Conservation (phyloP, 30 jellyfish, hydroid and myxozoan genomes). For the Aurelia coerulea region DNA sequence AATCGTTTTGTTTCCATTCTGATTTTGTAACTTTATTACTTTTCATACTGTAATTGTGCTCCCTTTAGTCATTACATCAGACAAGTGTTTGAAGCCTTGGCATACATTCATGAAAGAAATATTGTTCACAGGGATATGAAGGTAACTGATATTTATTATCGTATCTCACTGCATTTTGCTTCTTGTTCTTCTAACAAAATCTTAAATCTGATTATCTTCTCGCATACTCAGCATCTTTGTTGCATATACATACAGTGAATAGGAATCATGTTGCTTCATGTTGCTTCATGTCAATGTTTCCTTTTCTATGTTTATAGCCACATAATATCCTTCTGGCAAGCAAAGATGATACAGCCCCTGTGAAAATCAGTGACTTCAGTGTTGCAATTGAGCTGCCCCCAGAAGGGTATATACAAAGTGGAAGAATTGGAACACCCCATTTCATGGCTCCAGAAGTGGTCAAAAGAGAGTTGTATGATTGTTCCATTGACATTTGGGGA, state of each 20-base stretch:
- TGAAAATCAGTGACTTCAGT: conserved; percentile 89
- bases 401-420: conserved; percentile 65
- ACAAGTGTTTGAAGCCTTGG: conserved; percentile 96
- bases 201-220: no score
- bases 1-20: background rate
- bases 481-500: conserved; percentile 97
- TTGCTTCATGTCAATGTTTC: no score
- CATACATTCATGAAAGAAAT: conserved; percentile 82
- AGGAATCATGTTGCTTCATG: no score
- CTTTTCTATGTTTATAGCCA: conserved; percentile 61
- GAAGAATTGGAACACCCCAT: conserved; percentile 92
- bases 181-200: no score
- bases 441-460: conserved; percentile 99
- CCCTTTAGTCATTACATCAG: conserved; percentile 85
- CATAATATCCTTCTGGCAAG: conserved; percentile 90
- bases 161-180: no score
- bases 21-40: background rate
- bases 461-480: conserved; percentile 75
- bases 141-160: conserved; percentile 34
- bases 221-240: no score
- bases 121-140: conserved; percentile 93
- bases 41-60: background rate
- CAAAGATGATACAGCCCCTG: conserved; percentile 94
- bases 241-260: no score
- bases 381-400: conserved; percentile 93